phyloP scores from a whole-genome alignment of 2,888 invertebrate species.

The Nycteola revayana region DNA sequence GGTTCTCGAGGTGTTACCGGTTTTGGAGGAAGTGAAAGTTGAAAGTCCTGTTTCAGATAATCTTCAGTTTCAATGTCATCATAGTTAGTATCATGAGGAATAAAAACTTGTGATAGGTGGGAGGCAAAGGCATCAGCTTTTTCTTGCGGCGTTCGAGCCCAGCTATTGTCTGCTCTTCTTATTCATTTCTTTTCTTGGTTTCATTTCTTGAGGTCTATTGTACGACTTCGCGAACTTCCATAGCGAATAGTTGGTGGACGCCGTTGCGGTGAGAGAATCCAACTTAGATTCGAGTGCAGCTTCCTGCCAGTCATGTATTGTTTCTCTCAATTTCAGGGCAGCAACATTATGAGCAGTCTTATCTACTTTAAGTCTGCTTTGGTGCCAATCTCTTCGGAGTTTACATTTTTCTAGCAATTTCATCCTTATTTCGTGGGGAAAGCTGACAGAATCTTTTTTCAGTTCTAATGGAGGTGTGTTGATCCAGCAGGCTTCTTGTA shows the following conservation, averaged over 20 bases:
- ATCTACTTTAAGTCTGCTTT: background rate
- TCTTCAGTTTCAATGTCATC: too few relatives aligned
- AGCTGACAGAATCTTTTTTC: background rate
- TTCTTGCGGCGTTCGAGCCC: background rate
- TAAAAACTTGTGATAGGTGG: too few relatives aligned
- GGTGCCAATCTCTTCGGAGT: background rate
- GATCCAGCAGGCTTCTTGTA: slow-evolving; percentile 2
- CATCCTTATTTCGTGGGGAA: background rate
- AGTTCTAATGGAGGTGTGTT: background rate
- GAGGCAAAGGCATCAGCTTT: too few relatives aligned
- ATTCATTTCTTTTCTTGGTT: too few relatives aligned
- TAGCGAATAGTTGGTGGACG: slow-evolving; percentile 1
- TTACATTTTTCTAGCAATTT: background rate
- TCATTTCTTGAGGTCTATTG: background rate
- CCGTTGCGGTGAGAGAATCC: slow-evolving; percentile 1
- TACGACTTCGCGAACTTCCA: background rate
- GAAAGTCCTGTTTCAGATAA: too few relatives aligned
- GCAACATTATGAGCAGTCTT: background rate
- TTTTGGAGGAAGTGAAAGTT: too few relatives aligned
- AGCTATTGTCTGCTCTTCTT: background rate
- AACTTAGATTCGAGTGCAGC: background rate
- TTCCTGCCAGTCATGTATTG: background rate
- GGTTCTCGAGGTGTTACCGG: background rate
- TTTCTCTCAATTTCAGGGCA: too few relatives aligned
- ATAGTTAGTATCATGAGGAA: too few relatives aligned